A percentile compares a stretch with the other conserved stretches of the same genome.
Evolutionary conservation across 1,140 invertebrate genomes (phyloP).

Genomic region (Panonychus citri): DNA sequence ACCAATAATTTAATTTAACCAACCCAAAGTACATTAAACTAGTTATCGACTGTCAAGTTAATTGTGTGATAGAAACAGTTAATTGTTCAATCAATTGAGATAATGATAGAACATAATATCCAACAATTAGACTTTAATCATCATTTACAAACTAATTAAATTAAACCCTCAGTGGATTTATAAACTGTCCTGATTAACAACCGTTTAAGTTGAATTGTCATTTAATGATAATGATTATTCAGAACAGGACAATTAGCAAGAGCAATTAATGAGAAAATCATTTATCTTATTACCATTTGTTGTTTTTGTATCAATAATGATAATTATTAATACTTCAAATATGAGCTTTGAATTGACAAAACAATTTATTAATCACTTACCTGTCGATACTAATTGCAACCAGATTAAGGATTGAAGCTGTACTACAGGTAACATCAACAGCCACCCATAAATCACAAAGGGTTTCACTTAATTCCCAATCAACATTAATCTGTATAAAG

Average conservation of each 20-base stretch:
- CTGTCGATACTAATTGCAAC: slow-evolving; percentile 96
- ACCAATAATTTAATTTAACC: too few relatives aligned
- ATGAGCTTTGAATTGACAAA: background rate
- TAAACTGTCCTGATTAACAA: too few relatives aligned
- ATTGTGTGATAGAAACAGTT: too few relatives aligned
- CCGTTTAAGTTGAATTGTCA: too few relatives aligned
- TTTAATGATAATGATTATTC: background rate
- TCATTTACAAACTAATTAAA: too few relatives aligned
- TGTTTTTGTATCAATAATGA: background rate
- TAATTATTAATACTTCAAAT: background rate
- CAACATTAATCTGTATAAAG: slow-evolving; percentile 14
- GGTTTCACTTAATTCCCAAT: slow-evolving; percentile 61
- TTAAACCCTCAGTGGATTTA: too few relatives aligned
- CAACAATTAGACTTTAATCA: too few relatives aligned
- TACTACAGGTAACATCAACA: slow-evolving; percentile 92
- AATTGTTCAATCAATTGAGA: too few relatives aligned
- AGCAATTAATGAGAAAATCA: background rate
- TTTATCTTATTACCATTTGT: background rate
- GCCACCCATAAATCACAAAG: slow-evolving; percentile 97
- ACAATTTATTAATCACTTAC: slow-evolving; percentile 41
- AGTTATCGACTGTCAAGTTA: too few relatives aligned
- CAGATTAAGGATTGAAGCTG: slow-evolving; percentile 92
- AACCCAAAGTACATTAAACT: too few relatives aligned
- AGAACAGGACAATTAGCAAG: background rate
- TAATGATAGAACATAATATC: too few relatives aligned